phyloP scores from a whole-genome alignment of 1,140 invertebrate genomes.

The Drosophila sucinea region DNA sequence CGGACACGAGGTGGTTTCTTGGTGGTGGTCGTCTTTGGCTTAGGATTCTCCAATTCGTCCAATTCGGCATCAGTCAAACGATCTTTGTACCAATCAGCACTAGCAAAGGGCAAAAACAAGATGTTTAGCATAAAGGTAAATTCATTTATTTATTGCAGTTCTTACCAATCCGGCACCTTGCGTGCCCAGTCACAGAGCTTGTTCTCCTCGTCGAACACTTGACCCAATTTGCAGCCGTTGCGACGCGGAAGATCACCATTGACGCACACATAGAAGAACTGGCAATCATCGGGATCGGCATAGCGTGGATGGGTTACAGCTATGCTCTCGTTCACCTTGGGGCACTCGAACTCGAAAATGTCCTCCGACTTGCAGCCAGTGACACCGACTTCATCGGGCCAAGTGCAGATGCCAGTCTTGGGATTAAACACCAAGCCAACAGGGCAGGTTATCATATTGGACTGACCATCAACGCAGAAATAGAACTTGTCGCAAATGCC shows the following conservation, averaged over 20 bases:
- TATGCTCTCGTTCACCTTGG: constrained; percentile 88
- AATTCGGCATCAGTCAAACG: constrained; percentile 91
- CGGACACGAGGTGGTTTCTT: constrained; percentile 84
- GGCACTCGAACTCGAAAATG: constrained; percentile 93
- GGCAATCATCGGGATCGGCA: constrained; percentile 94
- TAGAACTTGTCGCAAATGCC: constrained; percentile 95
- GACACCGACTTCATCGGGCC: constrained; percentile 95
- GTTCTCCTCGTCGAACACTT: constrained; percentile 93
- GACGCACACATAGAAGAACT: constrained; percentile 96
- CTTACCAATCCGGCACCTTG: constrained; percentile 95
- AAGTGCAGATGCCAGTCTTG: constrained; percentile 94
- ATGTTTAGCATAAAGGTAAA: not conserved
- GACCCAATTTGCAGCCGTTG: constrained; percentile 94
- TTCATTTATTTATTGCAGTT: not conserved
- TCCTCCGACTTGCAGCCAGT: constrained; percentile 92
- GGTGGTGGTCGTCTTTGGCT: constrained; percentile 84
- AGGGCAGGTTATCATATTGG: constrained; percentile 94
- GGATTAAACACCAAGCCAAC: constrained; percentile 94
- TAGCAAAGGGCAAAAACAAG: constrained; percentile 74
- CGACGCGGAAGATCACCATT: constrained; percentile 92
- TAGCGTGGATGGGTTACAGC: constrained; percentile 92
- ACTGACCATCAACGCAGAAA: constrained; percentile 94
- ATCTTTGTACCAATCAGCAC: constrained; percentile 94
- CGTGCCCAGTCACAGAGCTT: constrained; percentile 94
- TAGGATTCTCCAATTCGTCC: constrained; percentile 90